A percentile compares a stretch with the other conserved stretches of the same genome.
Evolutionary conservation across 2,113 vertebrate genomes (phyloP).

Genomic region (Monopterus albus): DNA sequence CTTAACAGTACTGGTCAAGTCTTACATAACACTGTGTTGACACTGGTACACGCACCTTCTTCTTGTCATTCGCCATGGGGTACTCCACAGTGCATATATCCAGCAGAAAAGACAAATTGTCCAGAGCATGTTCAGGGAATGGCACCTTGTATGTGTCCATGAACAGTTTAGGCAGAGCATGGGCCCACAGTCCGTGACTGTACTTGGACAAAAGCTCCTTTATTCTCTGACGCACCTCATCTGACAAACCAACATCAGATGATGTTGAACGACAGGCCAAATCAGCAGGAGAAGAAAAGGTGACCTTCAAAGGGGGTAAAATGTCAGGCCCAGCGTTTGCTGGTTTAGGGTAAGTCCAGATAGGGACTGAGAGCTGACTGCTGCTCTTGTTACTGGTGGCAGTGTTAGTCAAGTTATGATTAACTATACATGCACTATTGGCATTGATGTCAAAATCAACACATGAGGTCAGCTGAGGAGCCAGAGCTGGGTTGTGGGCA

Average conservation of each 20-base stretch:
- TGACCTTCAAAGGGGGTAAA: conserved; percentile 25
- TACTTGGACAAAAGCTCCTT: conserved; percentile 87
- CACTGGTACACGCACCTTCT: conserved; percentile 67
- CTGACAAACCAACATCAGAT: not conserved
- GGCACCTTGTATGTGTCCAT: conserved; percentile 86
- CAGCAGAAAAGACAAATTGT: conserved; percentile 84
- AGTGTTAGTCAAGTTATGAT: not conserved
- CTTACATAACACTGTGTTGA: not conserved
- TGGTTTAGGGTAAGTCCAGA: not conserved
- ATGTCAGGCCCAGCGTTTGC: not conserved
- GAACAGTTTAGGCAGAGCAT: conserved; percentile 90
- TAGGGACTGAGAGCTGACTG: not conserved
- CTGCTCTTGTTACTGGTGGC: not conserved
- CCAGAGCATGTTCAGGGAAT: conserved; percentile 85
- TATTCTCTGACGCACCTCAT: conserved; percentile 84
- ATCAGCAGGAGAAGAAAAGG: conserved; percentile 16
- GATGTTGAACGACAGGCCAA: not conserved
- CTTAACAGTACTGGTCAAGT: not conserved
- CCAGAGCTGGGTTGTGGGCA: not conserved
- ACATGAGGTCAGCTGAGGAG: not conserved
- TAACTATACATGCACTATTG: not conserved
- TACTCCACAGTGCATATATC: conserved; percentile 89
- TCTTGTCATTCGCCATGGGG: conserved; percentile 81
- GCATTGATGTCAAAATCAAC: not conserved
- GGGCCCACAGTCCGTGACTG: conserved; percentile 89